Evolutionary conservation across 2,888 invertebrate species (phyloP).

Genomic region (Myathropa florea): DNA sequence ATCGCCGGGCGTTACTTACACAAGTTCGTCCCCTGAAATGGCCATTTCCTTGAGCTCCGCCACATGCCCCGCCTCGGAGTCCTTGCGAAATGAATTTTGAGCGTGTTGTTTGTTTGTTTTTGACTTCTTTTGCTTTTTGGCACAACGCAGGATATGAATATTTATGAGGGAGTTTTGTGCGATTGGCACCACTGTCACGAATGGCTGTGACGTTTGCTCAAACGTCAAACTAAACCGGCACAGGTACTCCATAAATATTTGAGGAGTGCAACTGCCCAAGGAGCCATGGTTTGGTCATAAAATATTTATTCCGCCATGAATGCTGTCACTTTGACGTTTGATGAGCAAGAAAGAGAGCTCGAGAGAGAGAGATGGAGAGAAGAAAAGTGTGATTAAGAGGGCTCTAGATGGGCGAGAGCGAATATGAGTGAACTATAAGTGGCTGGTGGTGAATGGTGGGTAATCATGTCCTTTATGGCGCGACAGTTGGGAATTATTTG

Average conservation of each 20-base stretch:
- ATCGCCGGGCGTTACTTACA: not conserved
- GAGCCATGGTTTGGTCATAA: not conserved
- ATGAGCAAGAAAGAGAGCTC: not conserved
- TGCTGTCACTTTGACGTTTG: slow-evolving; percentile 2
- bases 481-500: not conserved
- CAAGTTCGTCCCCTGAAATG: not conserved
- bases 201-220: not conserved
- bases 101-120: not conserved
- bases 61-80: not conserved
- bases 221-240: not conserved
- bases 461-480: slow-evolving; percentile 10
- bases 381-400: not conserved
- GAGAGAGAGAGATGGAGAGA: not conserved
- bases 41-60: not conserved
- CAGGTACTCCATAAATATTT: not conserved
- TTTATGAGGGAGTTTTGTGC: not conserved
- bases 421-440: not conserved
- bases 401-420: not conserved
- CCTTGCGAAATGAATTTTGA: not conserved
- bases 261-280: not conserved
- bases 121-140: not conserved
- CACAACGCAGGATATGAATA: slow-evolving; percentile 8
- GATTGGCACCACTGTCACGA: not conserved
- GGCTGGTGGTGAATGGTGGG: not conserved
- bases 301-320: slow-evolving; percentile 15